Percentiles rank a stretch among this genome's conserved stretches.
These are phyloP conservation scores for Phyllostomus discolor DNA, from an alignment of 2,113 vertebrate genomes.

Conservation along the genomic window DNA sequence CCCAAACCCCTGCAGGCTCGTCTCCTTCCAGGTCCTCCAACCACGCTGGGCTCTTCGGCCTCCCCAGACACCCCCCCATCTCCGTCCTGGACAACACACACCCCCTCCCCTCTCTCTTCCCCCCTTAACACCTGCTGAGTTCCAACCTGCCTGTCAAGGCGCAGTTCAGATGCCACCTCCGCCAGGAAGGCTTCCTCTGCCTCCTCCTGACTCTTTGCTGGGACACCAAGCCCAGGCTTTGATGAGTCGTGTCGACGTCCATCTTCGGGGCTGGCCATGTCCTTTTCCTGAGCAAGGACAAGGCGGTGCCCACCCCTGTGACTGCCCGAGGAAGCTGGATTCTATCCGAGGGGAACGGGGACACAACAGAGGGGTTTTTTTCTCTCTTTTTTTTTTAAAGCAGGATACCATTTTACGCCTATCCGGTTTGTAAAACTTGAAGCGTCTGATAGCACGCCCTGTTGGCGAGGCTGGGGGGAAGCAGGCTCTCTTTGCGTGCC, in stretches of 20 bases:
- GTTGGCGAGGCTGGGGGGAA: neutral
- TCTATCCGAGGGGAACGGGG: neutral
- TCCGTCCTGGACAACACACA: neutral
- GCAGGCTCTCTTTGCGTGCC: accelerated
- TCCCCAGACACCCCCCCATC: neutral
- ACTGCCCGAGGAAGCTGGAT: neutral
- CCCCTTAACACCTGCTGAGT: neutral
- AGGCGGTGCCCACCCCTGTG: neutral
- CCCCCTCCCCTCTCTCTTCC: neutral
- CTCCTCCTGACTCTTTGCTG: neutral
- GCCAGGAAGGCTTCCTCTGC: neutral
- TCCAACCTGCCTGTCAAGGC: neutral
- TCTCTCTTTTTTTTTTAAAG: neutral
- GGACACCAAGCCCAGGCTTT: neutral
- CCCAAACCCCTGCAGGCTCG: neutral
- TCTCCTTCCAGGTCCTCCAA: neutral
- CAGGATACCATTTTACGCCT: neutral
- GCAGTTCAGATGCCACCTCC: neutral
- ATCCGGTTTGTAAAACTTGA: neutral
- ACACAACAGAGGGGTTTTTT: neutral
- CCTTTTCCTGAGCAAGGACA: neutral
- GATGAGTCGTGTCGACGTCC: neutral
- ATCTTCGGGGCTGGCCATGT: neutral
- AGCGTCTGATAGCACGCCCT: neutral
- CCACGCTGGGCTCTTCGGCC: neutral